These are phyloP conservation scores for Brienomyrus brachyistius DNA, from an alignment of 2,113 vertebrate species.

Conservation along the genomic window DNA sequence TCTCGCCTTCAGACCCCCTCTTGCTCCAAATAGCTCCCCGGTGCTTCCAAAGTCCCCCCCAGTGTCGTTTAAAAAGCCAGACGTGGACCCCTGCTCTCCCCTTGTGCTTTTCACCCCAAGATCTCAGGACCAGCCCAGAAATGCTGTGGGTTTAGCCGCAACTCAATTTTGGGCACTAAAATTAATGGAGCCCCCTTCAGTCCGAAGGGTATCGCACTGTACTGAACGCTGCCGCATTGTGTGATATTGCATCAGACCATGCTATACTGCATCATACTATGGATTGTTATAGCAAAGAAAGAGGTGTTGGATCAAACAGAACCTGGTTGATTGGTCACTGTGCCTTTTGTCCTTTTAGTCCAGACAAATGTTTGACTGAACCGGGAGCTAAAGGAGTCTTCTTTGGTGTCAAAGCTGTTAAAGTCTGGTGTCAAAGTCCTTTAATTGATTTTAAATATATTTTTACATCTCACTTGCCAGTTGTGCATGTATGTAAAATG, in stretches of 20 bases:
- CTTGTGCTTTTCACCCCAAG: background rate
- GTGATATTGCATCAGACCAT: background rate
- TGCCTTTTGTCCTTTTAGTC: background rate
- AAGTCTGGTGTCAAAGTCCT: background rate
- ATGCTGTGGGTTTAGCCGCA: background rate
- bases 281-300: background rate
- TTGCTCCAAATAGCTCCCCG: constrained; percentile 4
- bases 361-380: background rate
- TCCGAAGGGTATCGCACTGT: background rate
- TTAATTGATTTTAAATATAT: background rate
- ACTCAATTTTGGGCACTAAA: background rate
- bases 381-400: background rate
- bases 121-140: background rate
- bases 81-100: background rate
- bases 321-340: background rate
- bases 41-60: background rate
- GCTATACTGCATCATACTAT: background rate
- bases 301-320: background rate
- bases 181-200: background rate
- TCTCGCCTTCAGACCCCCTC: constrained; percentile 52
- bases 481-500: background rate
- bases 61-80: background rate
- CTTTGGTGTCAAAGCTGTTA: no score
- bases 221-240: background rate
- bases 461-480: background rate